Conservation (phyloP, 2,113 vertebrate species). For the Ahaetulla prasina region DNA sequence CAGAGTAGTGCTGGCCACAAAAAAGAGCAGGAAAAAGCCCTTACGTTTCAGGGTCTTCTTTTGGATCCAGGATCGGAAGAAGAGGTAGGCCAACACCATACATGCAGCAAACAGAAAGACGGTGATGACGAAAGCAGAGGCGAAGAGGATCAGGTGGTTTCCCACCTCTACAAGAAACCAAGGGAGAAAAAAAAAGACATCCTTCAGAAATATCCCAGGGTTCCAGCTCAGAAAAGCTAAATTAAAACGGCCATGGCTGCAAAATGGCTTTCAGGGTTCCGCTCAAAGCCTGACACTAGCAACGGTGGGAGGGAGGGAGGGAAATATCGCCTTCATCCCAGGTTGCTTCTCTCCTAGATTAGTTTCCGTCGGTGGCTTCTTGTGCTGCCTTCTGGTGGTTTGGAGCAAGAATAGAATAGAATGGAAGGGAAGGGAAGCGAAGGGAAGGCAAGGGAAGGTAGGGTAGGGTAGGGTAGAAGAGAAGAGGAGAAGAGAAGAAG, state of each 20-base stretch:
- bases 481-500: no score
- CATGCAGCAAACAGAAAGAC: not conserved
- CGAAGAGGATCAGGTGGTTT: not conserved
- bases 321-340: no score
- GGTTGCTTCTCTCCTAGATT: no score
- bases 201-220: not conserved
- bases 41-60: conserved; percentile 69
- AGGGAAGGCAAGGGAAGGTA: no score
- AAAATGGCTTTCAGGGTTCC: no score
- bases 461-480: no score
- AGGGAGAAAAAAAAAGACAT: not conserved
- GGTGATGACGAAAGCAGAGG: conserved; percentile 13
- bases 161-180: conserved; percentile 35
- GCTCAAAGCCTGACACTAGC: no score
- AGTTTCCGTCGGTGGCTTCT: no score
- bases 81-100: conserved; percentile 1
- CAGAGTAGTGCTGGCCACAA: rapidly evolving
- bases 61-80: conserved; percentile 30
- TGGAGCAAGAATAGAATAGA: no score
- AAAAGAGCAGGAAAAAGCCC: not conserved
- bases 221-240: not conserved
- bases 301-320: no score
- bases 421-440: no score
- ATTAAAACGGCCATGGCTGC: not conserved
- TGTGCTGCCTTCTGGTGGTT: no score